A percentile compares a stretch with the other conserved stretches of the same genome.
Conservation (phyloP, 2,797 vertebrate genomes). For the Nannoperca australis region DNA sequence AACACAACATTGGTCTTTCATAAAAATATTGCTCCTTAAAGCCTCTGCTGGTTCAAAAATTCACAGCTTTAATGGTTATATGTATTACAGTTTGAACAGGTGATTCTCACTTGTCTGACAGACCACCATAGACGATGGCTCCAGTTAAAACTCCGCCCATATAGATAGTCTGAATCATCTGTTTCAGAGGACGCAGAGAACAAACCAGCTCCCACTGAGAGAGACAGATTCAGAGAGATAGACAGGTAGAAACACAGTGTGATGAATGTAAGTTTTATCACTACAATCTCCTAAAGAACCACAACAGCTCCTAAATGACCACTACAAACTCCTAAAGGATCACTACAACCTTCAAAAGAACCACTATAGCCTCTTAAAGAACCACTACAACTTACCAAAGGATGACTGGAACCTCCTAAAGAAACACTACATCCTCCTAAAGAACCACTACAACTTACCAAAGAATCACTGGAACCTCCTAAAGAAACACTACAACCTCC, state of each 20-base stretch:
- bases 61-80: neutral
- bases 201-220: constrained; percentile 85
- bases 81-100: neutral
- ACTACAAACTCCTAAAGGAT: no score
- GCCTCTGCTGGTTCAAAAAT: neutral
- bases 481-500: no score
- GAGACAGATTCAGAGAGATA: constrained; percentile 5
- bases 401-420: neutral
- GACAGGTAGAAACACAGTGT: neutral
- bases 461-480: no score
- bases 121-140: constrained; percentile 82
- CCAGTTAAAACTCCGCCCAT: constrained; percentile 86
- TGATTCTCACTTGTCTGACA: constrained; percentile 81
- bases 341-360: neutral
- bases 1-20: neutral
- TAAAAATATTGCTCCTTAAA: neutral
- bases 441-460: neutral
- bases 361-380: neutral
- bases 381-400: neutral
- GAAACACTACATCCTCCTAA: no score
- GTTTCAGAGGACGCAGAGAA: constrained; percentile 81
- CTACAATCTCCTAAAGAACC: no score
- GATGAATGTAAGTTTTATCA: no score
- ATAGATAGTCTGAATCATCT: constrained; percentile 87
- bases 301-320: no score